phyloP scores from a whole-genome alignment of 2,797 vertebrate species.

The Hyperoplus immaculatus region DNA sequence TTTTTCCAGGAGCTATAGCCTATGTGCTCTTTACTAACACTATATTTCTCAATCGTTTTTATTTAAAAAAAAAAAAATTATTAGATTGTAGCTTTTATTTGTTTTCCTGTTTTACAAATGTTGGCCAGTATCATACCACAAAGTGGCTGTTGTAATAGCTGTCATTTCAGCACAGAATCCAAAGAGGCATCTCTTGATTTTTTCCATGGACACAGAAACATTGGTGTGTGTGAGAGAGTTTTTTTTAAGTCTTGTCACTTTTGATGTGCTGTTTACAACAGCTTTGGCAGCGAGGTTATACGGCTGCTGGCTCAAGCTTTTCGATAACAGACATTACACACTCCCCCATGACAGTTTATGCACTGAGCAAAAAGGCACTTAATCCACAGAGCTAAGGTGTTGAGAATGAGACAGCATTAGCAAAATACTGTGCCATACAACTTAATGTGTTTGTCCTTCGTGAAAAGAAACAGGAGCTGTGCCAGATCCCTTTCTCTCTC shows the following conservation, averaged over 20 bases:
- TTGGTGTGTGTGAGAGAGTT: constrained; percentile 16
- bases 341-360: constrained; percentile 30
- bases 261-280: constrained; percentile 30
- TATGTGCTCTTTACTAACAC: background rate
- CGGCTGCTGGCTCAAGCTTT: constrained; percentile 33
- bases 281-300: constrained; percentile 11
- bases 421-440: constrained; percentile 32
- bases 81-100: constrained; percentile 19
- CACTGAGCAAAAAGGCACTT: constrained; percentile 41
- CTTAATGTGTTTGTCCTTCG: constrained; percentile 48
- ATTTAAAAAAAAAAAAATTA: background rate
- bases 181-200: background rate
- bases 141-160: constrained; percentile 1
- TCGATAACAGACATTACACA: constrained; percentile 14
- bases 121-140: background rate
- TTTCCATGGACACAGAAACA: constrained; percentile 27
- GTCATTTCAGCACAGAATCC: background rate
- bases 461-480: constrained; percentile 29
- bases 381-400: constrained; percentile 34
- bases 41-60: constrained; percentile 17
- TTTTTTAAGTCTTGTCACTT: constrained; percentile 15
- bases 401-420: constrained; percentile 43
- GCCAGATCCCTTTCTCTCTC: constrained; percentile 24
- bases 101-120: constrained; percentile 5
- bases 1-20: background rate